These are phyloP conservation scores for Phenganax marumi DNA, from an alignment of 92 coral and sea anemone genomes.

Conservation along the genomic window DNA sequence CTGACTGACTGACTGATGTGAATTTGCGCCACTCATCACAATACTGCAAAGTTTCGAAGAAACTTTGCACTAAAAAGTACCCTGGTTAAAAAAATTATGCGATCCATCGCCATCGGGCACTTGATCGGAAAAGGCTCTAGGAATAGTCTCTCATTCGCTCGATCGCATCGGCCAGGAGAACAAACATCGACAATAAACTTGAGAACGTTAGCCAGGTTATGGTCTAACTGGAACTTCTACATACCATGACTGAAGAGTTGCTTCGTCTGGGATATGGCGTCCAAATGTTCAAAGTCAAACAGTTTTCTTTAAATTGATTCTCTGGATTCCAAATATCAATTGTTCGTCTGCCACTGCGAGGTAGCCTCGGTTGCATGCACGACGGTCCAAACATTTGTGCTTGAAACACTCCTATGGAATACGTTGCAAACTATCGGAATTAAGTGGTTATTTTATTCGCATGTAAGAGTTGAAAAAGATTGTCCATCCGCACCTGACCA, in stretches of 20 bases:
- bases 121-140: no score
- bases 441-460: background rate
- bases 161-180: background rate
- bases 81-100: no score
- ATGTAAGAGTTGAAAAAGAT: background rate
- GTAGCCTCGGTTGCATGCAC: constrained; percentile 58
- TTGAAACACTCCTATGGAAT: constrained; percentile 45
- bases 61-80: no score
- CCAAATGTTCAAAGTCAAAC: constrained; percentile 64
- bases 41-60: no score
- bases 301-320: constrained; percentile 56
- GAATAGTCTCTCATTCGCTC: no score
- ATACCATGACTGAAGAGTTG: constrained; percentile 37
- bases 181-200: background rate
- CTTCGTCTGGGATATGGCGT: constrained; percentile 53
- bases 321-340: constrained; percentile 44
- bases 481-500: constrained; percentile 25
- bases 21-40: no score
- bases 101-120: no score
- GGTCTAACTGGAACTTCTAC: background rate
- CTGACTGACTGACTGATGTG: no score
- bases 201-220: background rate
- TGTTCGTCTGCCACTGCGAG: constrained; percentile 33
- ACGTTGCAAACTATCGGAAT: background rate
- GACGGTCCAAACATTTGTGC: constrained; percentile 48